Conservation (phyloP, 2,797 vertebrate species). For the Epinephelus coioides region DNA sequence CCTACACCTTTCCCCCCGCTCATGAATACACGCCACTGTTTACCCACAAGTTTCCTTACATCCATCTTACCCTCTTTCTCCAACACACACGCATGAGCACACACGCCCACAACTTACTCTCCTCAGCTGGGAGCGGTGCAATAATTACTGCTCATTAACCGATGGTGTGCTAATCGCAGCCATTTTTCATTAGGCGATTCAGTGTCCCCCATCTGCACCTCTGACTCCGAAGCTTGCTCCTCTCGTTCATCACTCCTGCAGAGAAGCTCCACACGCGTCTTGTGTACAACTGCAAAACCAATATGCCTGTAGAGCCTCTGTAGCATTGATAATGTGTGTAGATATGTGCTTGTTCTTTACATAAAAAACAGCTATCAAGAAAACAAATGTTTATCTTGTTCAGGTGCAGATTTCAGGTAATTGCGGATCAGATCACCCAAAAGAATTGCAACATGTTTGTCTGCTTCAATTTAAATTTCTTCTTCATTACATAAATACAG, state of each 20-base stretch:
- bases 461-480: not conserved
- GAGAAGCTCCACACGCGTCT: constrained; percentile 56
- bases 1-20: constrained; percentile 16
- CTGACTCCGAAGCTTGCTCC: constrained; percentile 65
- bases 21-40: constrained; percentile 47
- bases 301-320: constrained; percentile 21
- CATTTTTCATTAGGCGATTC: constrained; percentile 83
- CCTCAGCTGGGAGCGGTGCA: constrained; percentile 70
- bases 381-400: constrained; percentile 4
- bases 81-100: constrained; percentile 40
- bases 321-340: not conserved
- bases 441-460: not conserved
- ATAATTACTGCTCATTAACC: constrained; percentile 87
- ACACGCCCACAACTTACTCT: constrained; percentile 39
- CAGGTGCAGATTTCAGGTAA: not conserved
- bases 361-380: not conserved
- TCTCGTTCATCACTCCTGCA: constrained; percentile 68
- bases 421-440: not conserved
- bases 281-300: constrained; percentile 25
- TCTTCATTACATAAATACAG: not conserved
- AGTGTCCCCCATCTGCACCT: constrained; percentile 62
- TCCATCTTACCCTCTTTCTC: constrained; percentile 25
- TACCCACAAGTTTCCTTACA: constrained; percentile 32
- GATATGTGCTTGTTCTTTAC: not conserved
- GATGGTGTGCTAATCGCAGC: constrained; percentile 81